Conservation (phyloP, 2,113 vertebrate species). For the Pterocles orientalis region DNA sequence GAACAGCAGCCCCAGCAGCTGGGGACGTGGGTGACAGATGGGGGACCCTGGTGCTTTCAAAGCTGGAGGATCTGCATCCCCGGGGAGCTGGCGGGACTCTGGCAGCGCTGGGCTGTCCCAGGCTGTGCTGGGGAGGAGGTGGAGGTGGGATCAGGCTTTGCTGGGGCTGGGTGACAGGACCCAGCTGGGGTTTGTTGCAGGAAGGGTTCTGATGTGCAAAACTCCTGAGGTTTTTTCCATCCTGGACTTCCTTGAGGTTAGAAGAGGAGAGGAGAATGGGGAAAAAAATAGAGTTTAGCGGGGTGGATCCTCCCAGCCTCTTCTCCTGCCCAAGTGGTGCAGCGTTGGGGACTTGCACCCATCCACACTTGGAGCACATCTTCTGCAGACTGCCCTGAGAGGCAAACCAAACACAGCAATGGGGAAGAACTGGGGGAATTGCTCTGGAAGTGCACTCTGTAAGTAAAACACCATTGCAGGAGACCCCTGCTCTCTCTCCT, state of each 20-base stretch:
- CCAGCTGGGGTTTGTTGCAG: not conserved
- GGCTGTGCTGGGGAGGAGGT: not conserved
- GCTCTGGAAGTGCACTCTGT: not conserved
- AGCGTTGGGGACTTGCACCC: not conserved
- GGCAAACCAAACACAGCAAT: not conserved
- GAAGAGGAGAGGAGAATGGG: not conserved
- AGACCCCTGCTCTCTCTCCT: not conserved
- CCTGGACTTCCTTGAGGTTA: not conserved
- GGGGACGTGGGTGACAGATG: not conserved
- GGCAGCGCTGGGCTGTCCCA: not conserved
- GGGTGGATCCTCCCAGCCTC: not conserved
- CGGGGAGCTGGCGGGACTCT: accelerated
- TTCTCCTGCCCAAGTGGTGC: not conserved
- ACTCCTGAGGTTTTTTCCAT: not conserved
- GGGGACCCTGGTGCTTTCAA: not conserved
- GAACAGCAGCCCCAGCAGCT: not conserved
- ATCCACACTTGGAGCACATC: not conserved
- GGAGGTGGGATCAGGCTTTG: not conserved
- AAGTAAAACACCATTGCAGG: not conserved
- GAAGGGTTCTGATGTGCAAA: not conserved
- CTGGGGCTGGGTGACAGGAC: not conserved
- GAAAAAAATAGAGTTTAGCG: not conserved
- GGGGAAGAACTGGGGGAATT: not conserved
- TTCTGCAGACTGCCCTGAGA: not conserved
- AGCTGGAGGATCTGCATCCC: not conserved